Conservation (phyloP, 2,113 vertebrate genomes). For the Clinocottus analis region DNA sequence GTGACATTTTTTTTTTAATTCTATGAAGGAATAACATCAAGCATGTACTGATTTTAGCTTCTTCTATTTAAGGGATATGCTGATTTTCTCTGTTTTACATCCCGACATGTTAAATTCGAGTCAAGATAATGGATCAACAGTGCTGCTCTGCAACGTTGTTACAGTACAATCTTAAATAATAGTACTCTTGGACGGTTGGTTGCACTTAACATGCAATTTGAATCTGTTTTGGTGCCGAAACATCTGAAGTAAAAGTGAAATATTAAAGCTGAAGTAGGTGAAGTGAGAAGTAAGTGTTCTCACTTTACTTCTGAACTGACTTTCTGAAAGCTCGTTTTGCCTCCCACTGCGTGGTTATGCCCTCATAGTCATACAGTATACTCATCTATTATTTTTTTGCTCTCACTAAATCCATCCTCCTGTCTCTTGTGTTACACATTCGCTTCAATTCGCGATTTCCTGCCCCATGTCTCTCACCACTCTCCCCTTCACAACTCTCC, state of each 20-base stretch:
- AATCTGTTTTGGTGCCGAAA: slow-evolving; percentile 38
- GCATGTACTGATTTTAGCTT: not conserved
- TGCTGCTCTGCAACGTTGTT: too few relatives aligned
- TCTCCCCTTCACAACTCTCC: too few relatives aligned
- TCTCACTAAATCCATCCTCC: not conserved
- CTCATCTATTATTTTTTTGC: not conserved
- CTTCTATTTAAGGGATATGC: not conserved
- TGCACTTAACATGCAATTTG: too few relatives aligned
- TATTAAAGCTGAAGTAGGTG: not conserved
- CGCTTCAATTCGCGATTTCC: not conserved
- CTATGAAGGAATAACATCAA: not conserved
- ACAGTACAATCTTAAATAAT: too few relatives aligned
- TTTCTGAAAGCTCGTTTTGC: not conserved
- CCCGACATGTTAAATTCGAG: not conserved
- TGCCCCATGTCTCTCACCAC: not conserved
- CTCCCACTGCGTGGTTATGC: not conserved
- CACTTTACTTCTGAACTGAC: not conserved
- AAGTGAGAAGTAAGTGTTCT: too few relatives aligned
- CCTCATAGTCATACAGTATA: not conserved
- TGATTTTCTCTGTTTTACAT: not conserved
- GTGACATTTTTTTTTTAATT: not conserved
- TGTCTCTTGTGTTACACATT: not conserved
- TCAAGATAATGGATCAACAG: too few relatives aligned
- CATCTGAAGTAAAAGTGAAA: slow-evolving; percentile 20
- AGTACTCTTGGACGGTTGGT: too few relatives aligned